Evolutionary conservation across 1,140 invertebrate genomes (phyloP).

Genomic region (Philopotamus ludificatus): DNA sequence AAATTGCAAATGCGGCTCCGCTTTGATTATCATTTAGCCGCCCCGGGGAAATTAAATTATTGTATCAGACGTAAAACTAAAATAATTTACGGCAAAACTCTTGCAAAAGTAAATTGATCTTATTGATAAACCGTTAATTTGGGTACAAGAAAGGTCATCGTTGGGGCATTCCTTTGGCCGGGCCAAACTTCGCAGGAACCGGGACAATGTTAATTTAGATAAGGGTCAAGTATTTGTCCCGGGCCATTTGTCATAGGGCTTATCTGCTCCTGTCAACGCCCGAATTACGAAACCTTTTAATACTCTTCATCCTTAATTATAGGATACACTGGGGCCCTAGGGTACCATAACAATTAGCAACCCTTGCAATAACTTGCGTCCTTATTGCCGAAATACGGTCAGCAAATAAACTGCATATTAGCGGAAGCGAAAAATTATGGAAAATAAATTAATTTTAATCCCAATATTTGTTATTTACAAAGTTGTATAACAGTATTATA

Average conservation of each 20-base stretch:
- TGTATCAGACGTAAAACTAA: slow-evolving; percentile 23
- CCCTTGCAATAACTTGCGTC: slow-evolving; percentile 3
- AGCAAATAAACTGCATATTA: too few species aligned
- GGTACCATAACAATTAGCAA: slow-evolving; percentile 22
- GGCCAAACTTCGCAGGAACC: slow-evolving; percentile 14
- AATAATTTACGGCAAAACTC: neutral
- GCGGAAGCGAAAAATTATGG: too few species aligned
- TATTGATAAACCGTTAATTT: slow-evolving; percentile 13
- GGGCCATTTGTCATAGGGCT: slow-evolving; percentile 35
- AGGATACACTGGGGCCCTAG: neutral
- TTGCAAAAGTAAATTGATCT: neutral
- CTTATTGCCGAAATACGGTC: neutral
- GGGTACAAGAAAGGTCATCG: slow-evolving; percentile 4
- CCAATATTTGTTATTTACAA: too few species aligned
- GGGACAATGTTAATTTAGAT: slow-evolving; percentile 37
- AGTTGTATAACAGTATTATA: too few species aligned
- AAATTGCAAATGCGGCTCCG: slow-evolving; percentile 33
- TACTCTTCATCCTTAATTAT: slow-evolving; percentile 20
- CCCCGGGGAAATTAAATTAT: slow-evolving; percentile 29
- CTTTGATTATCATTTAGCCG: slow-evolving; percentile 35
- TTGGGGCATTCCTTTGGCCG: slow-evolving; percentile 10
- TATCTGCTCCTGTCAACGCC: slow-evolving; percentile 35
- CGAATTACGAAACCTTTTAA: slow-evolving; percentile 32
- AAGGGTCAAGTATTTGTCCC: slow-evolving; percentile 40
- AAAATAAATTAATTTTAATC: too few species aligned